Base-by-base conservation (phyloP, 2,888 invertebrate species). In the Philhelius pedissequus region DNA sequence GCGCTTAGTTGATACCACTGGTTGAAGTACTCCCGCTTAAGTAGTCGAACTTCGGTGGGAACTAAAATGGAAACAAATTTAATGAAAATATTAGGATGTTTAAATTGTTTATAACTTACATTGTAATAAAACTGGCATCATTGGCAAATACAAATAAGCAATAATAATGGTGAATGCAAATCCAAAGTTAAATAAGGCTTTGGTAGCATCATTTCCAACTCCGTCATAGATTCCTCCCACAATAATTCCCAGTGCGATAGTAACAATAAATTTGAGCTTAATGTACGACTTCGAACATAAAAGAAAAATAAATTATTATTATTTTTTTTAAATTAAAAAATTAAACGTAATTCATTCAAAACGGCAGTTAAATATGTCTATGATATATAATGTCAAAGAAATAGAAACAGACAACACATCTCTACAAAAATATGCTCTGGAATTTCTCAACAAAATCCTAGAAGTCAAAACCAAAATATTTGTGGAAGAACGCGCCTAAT, bases 111-210 rank as follows among this genome's bases (percentile, higher is more conserved):
- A 11, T 1, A 5, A 93, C 96, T 95, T 92, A 97, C 97, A 97
- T 87, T 95, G 94, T 86, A 96, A 91, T 62, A 97, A 91, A 50
- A 96, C 94, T 3, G 97, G 97, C 93, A 96, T 94, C 95, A 97
- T 95, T 0, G 97, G 96, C 66, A 96, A 93, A 89, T 96, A 97
- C 88, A 97, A 93, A 91, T 96, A 96, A 30, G 94, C 94, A 82
- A 97, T 96, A 18, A 95, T 93, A 81, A 95, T 95, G 1, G 95
- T 95, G 89, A 96, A 96, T 88, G 95, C 96, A 89, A 96, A 97
- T 9, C 96, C 96, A 89, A 96, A 97, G 91, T 96, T 96, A 90
- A 95, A 96, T 27, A 97, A 92, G 0, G 96, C 96, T 89, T 96
- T 96, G 0, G 96, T 95, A 0, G 95, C 97, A 87, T 96, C 96